Conservation (phyloP, 2,888 invertebrate species). For the Eupeodes luniger region DNA sequence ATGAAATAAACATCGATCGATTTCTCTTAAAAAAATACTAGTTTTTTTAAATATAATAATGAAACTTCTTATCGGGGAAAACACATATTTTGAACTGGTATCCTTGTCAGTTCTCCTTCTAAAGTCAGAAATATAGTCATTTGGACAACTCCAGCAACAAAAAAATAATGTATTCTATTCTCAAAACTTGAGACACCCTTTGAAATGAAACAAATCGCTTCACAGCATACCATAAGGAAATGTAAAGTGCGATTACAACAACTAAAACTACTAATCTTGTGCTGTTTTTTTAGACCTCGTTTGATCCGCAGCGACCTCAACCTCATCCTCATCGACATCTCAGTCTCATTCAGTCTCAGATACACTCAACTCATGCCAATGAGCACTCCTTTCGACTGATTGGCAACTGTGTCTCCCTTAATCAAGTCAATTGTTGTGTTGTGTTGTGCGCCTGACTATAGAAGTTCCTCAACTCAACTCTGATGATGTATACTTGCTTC, state of each 20-base stretch:
- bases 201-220: constrained; percentile 7
- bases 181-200: constrained; percentile 16
- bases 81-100: too few species aligned
- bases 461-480: constrained; percentile 12
- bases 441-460: neutral
- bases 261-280: constrained; percentile 30
- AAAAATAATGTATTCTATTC: neutral
- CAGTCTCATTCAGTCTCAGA: constrained; percentile 7
- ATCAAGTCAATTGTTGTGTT: constrained; percentile 70
- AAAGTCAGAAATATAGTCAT: too few species aligned
- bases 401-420: constrained; percentile 66
- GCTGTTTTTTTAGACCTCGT: constrained; percentile 42
- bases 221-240: constrained; percentile 42
- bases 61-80: too few species aligned
- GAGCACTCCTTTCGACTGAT: constrained; percentile 57
- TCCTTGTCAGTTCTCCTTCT: too few species aligned
- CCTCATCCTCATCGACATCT: constrained; percentile 34
- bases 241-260: constrained; percentile 56
- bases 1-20: too few species aligned
- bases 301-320: constrained; percentile 50
- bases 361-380: constrained; percentile 49
- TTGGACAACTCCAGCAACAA: too few species aligned
- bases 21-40: too few species aligned
- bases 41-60: too few species aligned
- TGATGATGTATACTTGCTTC: neutral